Evolutionary conservation across 2,113 vertebrate genomes (phyloP), one percentile per base, ranked within the genome.

Genomic region (Pachyramphus minor): DNA sequence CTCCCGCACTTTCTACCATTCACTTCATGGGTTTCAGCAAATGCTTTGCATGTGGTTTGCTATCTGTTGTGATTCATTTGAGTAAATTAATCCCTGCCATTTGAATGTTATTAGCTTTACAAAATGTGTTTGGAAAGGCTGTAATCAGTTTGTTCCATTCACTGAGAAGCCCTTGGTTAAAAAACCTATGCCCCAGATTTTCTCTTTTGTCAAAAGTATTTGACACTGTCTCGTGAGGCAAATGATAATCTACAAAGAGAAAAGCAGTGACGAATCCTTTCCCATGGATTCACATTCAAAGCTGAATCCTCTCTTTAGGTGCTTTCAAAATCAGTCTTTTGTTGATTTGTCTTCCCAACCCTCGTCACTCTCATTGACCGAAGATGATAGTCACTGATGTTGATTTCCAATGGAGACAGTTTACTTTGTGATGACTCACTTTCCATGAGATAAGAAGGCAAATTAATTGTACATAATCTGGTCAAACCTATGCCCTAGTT

Each of bases 1-100:
- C 45, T 82, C 45, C 28, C 0, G 0, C 30, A 14, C 21, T 89
- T 95, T 88, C 68, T 74, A 37, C 47, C 4, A 2, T 69, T 80
- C 62, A 66, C 4, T 33, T 62, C 4, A 30, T 21, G 41, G 8
- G 6, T 27, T 84, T 96, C 59, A 64, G 42, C 75, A 68, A 97
- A 84, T 22, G 53, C 18, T 97, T 96, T 97, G 62, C 25, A 2
- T 95, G 41, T 62, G 92, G n/a, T 86, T 94, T 77, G 11, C 60
- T 85, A 28, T 78, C 77, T 88, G 56, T 79, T 93, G 39, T 50
- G 52, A 85, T 90, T 75, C 49, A 93, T 95, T 91, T 96, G 78
- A 62, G 49, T 92, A 87, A 93, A 92, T 90, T 71, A 92, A 91
- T 87, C 52, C 59, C 28, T 47, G 23, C 27, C 64, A 86, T 73